phyloP scores from a whole-genome alignment of 2,113 vertebrate genomes.

The Menidia beryllina region DNA sequence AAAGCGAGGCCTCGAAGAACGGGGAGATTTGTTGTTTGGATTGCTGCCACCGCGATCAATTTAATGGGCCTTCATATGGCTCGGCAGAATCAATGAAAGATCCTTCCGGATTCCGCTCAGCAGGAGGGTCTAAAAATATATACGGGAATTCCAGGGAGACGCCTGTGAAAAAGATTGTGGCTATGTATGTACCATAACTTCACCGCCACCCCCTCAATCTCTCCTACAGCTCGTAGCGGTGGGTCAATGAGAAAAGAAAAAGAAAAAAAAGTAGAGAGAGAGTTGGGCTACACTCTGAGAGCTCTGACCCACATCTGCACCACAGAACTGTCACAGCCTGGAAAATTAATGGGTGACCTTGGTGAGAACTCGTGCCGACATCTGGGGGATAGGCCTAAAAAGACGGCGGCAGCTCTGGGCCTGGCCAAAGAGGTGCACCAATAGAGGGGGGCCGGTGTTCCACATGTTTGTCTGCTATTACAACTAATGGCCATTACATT shows the following conservation, averaged over 20 bases:
- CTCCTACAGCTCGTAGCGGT: slow-evolving; percentile 15
- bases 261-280: slow-evolving; percentile 27
- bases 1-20: slow-evolving; percentile 38
- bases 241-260: slow-evolving; percentile 56
- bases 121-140: slow-evolving; percentile 64
- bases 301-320: slow-evolving; percentile 73
- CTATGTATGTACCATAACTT: slow-evolving; percentile 36
- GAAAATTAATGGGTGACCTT: slow-evolving; percentile 76
- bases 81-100: slow-evolving; percentile 60
- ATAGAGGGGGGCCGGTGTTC: background rate
- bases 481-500: too few relatives aligned
- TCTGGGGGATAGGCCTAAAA: slow-evolving; percentile 75
- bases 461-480: too few relatives aligned
- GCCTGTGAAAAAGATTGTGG: slow-evolving; percentile 31
- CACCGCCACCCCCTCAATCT: background rate
- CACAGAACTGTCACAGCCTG: slow-evolving; percentile 74
- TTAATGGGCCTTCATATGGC: slow-evolving; percentile 57
- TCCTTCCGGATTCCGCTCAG: slow-evolving; percentile 49
- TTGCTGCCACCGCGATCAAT: slow-evolving; percentile 48
- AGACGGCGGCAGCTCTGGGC: slow-evolving; percentile 49
- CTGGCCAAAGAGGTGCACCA: background rate
- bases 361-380: slow-evolving; percentile 54
- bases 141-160: slow-evolving; percentile 51
- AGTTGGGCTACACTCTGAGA: slow-evolving; percentile 37
- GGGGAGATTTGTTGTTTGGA: slow-evolving; percentile 34